A percentile compares a stretch with the other conserved stretches of the same genome.
phyloP scores from a whole-genome alignment of 2,888 invertebrate genomes.

The Dasypogon diadema region DNA sequence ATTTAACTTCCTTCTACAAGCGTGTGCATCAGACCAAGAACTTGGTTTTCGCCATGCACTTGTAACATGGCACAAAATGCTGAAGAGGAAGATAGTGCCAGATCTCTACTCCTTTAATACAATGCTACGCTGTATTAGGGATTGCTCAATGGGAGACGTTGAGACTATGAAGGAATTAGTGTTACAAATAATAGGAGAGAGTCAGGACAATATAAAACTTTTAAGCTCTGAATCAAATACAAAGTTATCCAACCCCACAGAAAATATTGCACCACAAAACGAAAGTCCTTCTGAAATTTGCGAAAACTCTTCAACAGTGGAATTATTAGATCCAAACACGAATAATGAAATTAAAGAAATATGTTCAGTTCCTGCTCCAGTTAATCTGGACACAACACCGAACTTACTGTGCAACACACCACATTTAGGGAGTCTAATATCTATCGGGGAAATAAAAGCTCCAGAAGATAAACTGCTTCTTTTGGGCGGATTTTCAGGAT shows the following conservation, averaged over 20 bases:
- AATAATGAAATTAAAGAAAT: not conserved
- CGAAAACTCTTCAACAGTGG: not conserved
- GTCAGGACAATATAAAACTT: not conserved
- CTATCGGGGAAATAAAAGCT: slow-evolving; percentile 72
- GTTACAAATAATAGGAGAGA: slow-evolving; percentile 61
- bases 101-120: slow-evolving; percentile 83
- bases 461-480: slow-evolving; percentile 79
- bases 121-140: slow-evolving; percentile 81
- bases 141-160: slow-evolving; percentile 82
- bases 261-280: not conserved
- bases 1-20: slow-evolving; percentile 84
- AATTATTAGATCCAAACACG: not conserved
- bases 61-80: slow-evolving; percentile 88
- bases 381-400: slow-evolving; percentile 68
- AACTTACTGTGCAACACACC: slow-evolving; percentile 76
- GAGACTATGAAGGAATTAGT: slow-evolving; percentile 72
- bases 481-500: slow-evolving; percentile 83
- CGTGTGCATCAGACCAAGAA: slow-evolving; percentile 82
- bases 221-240: not conserved
- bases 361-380: not conserved
- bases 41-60: slow-evolving; percentile 86
- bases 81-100: slow-evolving; percentile 75
- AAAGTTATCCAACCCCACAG: not conserved
- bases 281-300: not conserved
- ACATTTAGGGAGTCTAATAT: slow-evolving; percentile 73